Evolutionary conservation across 2,113 vertebrate species (phyloP), one percentile per base, ranked within the genome.

Genomic region (Semicossyphus pulcher): DNA sequence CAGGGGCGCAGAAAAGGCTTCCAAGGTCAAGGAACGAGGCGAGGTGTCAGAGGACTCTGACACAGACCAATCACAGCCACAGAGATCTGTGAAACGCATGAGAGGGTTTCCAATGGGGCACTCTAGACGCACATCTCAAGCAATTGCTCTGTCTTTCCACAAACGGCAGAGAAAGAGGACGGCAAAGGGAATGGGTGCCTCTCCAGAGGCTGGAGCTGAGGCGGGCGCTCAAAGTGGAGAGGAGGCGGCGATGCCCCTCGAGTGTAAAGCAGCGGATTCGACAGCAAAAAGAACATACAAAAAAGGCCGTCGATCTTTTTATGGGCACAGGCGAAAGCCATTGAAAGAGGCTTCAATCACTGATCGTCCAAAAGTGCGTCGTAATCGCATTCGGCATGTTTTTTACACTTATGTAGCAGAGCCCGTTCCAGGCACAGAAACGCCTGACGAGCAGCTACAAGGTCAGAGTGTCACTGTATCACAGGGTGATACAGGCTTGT

Each of bases 321-420:
- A 73, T 53, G 87, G 89, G 5, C 28, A 47, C 7, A 80, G n/a
- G 21, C 81, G 74, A 48, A 91, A 89, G 59, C 32, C 28, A 5
- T 3, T 15, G 3, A 28, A 74, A 20, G 21, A 1, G 0, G 2
- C 9, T 51, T 7, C 68, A 12, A 5, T 16, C 10, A 32, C 61
- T 2, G 52, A 7, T 1, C 28, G 4, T 4, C 71, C 83, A 10
- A 82, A 66, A 77, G 1, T 57, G 0, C 0, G 10, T 2, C 48
- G 32, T 7, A 25, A 15, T 64, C 78, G 88, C 26, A 53, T 23
- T 0, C 83, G 7, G 62, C 75, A 34, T 31, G 81, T 80, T 39
- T 84, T 31, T 85, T 91, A 88, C 48, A 47, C 88, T 1, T 91
- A 91, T 16, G 81, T 86, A 9, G 4, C 81, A 3, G 75, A 88